Conservation (phyloP, 2,113 vertebrate genomes). For the Laticauda laticaudata region DNA sequence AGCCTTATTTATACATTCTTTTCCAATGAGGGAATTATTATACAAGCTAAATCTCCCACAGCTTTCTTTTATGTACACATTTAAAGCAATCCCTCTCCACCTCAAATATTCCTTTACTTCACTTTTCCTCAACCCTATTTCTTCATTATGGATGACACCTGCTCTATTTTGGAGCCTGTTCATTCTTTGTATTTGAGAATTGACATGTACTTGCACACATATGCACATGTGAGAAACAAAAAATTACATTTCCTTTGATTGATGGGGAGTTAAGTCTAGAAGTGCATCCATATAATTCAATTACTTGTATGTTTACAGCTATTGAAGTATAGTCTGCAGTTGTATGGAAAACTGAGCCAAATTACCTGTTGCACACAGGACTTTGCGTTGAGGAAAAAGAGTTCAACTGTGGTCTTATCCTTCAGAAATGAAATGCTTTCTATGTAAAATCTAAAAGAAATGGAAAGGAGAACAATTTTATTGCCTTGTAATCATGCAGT, state of each 20-base stretch:
- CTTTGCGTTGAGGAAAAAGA: slow-evolving; percentile 98
- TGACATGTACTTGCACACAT: neutral
- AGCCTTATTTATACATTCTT: neutral
- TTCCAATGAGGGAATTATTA: slow-evolving; percentile 18
- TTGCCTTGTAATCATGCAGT: slow-evolving; percentile 28
- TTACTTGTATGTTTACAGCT: neutral
- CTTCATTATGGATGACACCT: neutral
- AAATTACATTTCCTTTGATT: neutral
- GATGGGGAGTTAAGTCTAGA: neutral
- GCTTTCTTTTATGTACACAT: neutral
- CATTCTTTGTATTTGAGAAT: neutral
- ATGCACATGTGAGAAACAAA: neutral
- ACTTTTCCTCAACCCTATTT: neutral
- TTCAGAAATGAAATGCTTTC: slow-evolving; percentile 92
- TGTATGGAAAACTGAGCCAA: neutral
- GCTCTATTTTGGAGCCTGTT: neutral
- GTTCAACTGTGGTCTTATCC: slow-evolving; percentile 91
- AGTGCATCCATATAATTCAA: neutral
- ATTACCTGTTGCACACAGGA: slow-evolving; percentile 89
- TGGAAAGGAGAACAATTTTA: slow-evolving; percentile 16
- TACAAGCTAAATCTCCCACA: slow-evolving; percentile 7
- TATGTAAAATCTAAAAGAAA: slow-evolving; percentile 90
- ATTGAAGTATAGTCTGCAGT: neutral
- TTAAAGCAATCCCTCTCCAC: neutral
- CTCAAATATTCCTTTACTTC: neutral